Percentiles rank a stretch among this genome's conserved stretches.
Conservation (phyloP, 2,888 invertebrate species). For the Buathra laborator region DNA sequence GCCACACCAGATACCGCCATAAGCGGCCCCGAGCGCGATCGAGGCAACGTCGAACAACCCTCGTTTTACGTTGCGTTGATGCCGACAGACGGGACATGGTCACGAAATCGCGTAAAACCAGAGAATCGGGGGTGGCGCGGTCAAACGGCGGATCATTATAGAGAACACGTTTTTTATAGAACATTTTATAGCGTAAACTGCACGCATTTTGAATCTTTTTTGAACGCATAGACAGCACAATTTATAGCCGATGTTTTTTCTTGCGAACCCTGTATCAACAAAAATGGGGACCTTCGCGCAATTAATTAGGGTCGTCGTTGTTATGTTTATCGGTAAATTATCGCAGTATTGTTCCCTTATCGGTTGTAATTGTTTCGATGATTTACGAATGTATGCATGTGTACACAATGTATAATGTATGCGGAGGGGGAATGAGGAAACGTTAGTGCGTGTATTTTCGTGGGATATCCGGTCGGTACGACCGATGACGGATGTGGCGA, state of each 20-base stretch:
- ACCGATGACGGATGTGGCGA: constrained; percentile 70
- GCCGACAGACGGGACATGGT: constrained; percentile 4
- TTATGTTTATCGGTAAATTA: constrained; percentile 36
- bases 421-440: constrained; percentile 16
- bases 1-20: constrained; percentile 42
- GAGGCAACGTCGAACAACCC: constrained; percentile 24
- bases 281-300: background rate
- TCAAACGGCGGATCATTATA: background rate
- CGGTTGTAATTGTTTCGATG: constrained; percentile 49
- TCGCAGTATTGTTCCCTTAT: constrained; percentile 50
- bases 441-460: constrained; percentile 59
- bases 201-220: background rate
- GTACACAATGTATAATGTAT: constrained; percentile 44
- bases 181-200: background rate
- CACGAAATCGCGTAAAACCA: constrained; percentile 19
- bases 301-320: background rate
- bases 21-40: constrained; percentile 20
- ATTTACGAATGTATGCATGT: constrained; percentile 47
- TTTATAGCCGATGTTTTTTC: background rate
- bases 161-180: background rate
- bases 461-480: constrained; percentile 57
- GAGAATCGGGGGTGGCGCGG: background rate
- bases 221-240: background rate
- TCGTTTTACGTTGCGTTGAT: constrained; percentile 25
- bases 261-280: background rate